Evolutionary conservation across 1,140 invertebrate species (phyloP), one percentile per base, ranked within the genome.

Genomic region (Zeugodacus cucurbitae): DNA sequence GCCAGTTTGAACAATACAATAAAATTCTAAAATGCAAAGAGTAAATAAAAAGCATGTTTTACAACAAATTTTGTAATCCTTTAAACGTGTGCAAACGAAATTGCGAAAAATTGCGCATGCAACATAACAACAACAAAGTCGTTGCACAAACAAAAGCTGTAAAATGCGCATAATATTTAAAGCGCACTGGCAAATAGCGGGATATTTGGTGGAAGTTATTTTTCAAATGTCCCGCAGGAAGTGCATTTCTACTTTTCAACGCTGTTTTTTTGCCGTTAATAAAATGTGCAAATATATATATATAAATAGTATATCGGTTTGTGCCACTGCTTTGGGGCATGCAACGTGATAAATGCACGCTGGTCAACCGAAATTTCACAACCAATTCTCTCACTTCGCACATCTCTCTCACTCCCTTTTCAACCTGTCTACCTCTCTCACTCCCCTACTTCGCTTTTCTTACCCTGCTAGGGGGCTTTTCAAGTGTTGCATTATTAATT

Each of bases 141-240:
- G 20, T 3, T 14, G 48, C 48, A 54, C 48, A 54, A 54, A 54
- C 17, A 54, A 54, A 54, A 54, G 48, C 48, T 17, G 14, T 3
- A 20, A 20, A 54, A 62, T 62, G 58, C 7, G 26, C n/a, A 20
- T 59, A 59, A 8, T n/a, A 59, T n/a, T 59, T 22, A 59, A n/a
- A 59, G 58, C n/a, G n/a, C 58, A 59, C 58, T n/a, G 22, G n/a
- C 58, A 59, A n/a, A 59, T 59, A 59, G 22, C 58, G 20, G n/a
- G 0, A 70, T 70, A 37, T 70, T 37, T 74, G 41, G 20, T n/a
- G 32, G 7, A 41, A 37, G 32, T 37, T 74, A 74, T 74, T 74
- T 74, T 37, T 37, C 67, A 74, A 74, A 37, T 74, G 34, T 74
- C 67, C 34, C 67, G 67, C 67, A 74, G 67, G 34, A 74, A 74